Conservation (phyloP, 1,140 invertebrate species). For the Leptopilina clavipes region DNA sequence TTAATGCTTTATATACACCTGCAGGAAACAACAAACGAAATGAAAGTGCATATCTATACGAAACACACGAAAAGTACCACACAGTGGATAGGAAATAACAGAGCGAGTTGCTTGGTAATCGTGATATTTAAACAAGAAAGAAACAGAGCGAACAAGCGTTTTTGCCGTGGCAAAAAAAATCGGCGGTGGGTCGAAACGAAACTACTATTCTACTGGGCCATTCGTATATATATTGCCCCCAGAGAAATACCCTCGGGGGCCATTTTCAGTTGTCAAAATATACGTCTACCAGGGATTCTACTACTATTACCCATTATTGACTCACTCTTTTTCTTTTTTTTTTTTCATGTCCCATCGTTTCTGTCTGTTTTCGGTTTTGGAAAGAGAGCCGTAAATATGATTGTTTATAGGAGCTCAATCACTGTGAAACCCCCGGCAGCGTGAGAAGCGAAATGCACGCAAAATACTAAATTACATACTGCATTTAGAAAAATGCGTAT, state of each 20-base stretch:
- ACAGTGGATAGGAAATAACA: slow-evolving; percentile 41
- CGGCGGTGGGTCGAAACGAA: slow-evolving; percentile 5
- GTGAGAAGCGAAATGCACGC: slow-evolving; percentile 39
- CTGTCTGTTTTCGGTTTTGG: slow-evolving; percentile 23
- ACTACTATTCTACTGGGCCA: neutral
- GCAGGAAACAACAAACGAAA: slow-evolving; percentile 34
- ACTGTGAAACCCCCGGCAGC: slow-evolving; percentile 42
- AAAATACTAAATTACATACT: slow-evolving; percentile 39
- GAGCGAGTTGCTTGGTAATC: slow-evolving; percentile 39
- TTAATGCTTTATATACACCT: slow-evolving; percentile 34
- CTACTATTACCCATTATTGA: slow-evolving; percentile 44
- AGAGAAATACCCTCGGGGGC: slow-evolving; percentile 29
- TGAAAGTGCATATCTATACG: slow-evolving; percentile 33
- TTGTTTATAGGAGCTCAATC: slow-evolving; percentile 45
- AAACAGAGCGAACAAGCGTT: neutral
- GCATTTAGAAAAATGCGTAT: neutral
- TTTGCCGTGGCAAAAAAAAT: neutral
- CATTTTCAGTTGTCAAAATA: slow-evolving; percentile 50
- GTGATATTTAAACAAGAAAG: slow-evolving; percentile 46
- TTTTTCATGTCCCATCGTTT: neutral
- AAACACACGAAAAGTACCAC: slow-evolving; percentile 31
- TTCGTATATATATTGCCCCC: slow-evolving; percentile 22
- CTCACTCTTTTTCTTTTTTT: too few relatives aligned
- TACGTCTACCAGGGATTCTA: slow-evolving; percentile 40
- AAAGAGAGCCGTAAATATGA: slow-evolving; percentile 42